These are phyloP conservation scores for Drosophila auraria DNA, from an alignment of 1,140 invertebrate species.

Conservation along the genomic window DNA sequence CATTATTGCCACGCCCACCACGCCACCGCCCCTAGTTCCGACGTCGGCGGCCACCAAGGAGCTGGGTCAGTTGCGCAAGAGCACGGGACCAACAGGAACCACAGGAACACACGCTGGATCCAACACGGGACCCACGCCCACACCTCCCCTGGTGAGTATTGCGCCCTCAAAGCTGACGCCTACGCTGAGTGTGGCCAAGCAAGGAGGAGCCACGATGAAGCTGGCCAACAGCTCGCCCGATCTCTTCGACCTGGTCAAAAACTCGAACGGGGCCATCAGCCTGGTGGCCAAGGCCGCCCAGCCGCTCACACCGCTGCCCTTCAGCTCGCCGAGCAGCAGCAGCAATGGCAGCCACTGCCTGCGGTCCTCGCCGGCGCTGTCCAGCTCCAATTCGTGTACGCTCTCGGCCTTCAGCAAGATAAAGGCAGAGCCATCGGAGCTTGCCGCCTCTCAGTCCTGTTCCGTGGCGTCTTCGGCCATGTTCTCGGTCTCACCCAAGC, in stretches of 20 bases:
- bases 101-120: not conserved
- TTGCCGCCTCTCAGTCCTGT: conserved; percentile 11
- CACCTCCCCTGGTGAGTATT: conserved; percentile 72
- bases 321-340: conserved; percentile 63
- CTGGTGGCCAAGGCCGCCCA: conserved; percentile 50
- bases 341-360: conserved; percentile 53
- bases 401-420: conserved; percentile 72
- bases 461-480: conserved; percentile 12
- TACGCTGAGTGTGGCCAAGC: conserved; percentile 65
- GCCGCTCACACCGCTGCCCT: conserved; percentile 55
- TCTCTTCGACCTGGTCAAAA: conserved; percentile 82
- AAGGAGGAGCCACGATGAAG: conserved; percentile 30
- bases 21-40: conserved; percentile 76
- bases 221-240: conserved; percentile 49
- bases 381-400: conserved; percentile 61
- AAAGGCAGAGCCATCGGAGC: conserved; percentile 62
- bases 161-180: conserved; percentile 69
- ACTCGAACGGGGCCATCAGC: conserved; percentile 78
- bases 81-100: conserved; percentile 29
- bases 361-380: conserved; percentile 60
- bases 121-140: conserved; percentile 39
- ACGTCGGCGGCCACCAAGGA: conserved; percentile 63
- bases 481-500: conserved; percentile 48
- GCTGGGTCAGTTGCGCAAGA: conserved; percentile 59
- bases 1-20: conserved; percentile 78